phyloP scores from a whole-genome alignment of 2,888 invertebrate species.

The Ophioninae sp. region DNA sequence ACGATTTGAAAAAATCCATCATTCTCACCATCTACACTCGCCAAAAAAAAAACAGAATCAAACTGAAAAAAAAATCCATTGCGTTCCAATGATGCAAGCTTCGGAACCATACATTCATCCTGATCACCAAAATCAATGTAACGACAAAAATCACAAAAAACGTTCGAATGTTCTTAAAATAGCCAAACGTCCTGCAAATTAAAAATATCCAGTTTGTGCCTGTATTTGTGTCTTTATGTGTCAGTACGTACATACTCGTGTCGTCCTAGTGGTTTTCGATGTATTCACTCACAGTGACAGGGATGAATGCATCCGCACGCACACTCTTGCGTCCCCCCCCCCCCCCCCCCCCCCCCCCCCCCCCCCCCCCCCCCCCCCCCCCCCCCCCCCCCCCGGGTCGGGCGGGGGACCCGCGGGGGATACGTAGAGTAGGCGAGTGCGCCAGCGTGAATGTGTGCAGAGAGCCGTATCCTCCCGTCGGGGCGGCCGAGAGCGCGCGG shows the following conservation, averaged over 20 bases:
- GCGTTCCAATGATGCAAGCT: no score
- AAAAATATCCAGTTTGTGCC: neutral
- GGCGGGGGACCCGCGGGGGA: no score
- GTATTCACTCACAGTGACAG: conserved; percentile 51
- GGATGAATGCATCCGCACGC: conserved; percentile 51
- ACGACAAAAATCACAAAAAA: neutral
- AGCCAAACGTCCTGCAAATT: neutral
- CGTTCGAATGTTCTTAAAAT: neutral
- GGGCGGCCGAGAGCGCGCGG: conserved; percentile 60
- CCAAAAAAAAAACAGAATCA: no score
- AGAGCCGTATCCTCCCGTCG: conserved; percentile 80
- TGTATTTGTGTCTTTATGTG: neutral
- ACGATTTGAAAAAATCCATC: no score
- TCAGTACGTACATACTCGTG: conserved; percentile 21
- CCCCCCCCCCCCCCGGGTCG: conserved; percentile 2
- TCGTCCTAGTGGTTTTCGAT: conserved; percentile 52
- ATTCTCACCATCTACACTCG: no score
- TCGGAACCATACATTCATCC: neutral
- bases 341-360: conserved; percentile 1
- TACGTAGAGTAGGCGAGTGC: conserved; percentile 59
- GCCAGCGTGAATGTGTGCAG: conserved; percentile 77
- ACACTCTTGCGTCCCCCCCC: conserved; percentile 44
- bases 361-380: no score
- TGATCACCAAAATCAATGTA: neutral
- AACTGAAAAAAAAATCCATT: no score